These are phyloP conservation scores for Takifugu flavidus DNA, from an alignment of 2,113 vertebrate genomes.

Conservation along the genomic window DNA sequence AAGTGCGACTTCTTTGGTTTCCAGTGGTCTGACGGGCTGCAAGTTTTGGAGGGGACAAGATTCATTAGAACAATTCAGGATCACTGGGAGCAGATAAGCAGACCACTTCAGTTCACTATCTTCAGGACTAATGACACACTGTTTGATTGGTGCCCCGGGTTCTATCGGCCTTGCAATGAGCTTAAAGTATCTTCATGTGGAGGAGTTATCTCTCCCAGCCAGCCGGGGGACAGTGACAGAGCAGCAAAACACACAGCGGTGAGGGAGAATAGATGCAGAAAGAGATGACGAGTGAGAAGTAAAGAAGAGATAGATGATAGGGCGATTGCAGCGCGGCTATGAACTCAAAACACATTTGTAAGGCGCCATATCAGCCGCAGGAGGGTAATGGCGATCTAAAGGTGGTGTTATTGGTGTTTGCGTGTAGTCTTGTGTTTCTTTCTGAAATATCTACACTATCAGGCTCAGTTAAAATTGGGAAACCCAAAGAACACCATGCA, in stretches of 20 bases:
- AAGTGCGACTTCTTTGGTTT: too few species aligned
- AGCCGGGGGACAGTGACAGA: conserved; percentile 70
- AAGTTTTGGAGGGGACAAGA: conserved; percentile 7
- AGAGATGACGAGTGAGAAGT: conserved; percentile 29
- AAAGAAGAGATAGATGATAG: conserved; percentile 17
- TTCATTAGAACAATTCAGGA: conserved; percentile 27
- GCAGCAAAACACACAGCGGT: conserved; percentile 50
- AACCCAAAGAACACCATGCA: conserved; percentile 34
- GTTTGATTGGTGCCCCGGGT: conserved; percentile 50
- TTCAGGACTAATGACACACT: conserved; percentile 54
- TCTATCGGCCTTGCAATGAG: conserved; percentile 50
- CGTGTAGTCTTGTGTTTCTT: conserved; percentile 1
- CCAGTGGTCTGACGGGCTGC: conserved; percentile 1
- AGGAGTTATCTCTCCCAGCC: conserved; percentile 70
- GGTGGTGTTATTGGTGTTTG: conserved; percentile 9
- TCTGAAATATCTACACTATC: conserved; percentile 19
- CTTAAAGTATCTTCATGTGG: conserved; percentile 37
- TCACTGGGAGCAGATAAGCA: conserved; percentile 49
- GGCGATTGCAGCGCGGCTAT: conserved; percentile 28
- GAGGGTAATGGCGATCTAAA: conserved; percentile 22
- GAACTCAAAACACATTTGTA: conserved; percentile 44
- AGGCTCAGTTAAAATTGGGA: conserved; percentile 23
- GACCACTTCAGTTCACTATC: conserved; percentile 27
- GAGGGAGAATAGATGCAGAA: conserved; percentile 40
- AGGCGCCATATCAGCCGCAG: conserved; percentile 46